Conservation (phyloP, 2,888 invertebrate genomes). For the Tetheella fluctuosa region DNA sequence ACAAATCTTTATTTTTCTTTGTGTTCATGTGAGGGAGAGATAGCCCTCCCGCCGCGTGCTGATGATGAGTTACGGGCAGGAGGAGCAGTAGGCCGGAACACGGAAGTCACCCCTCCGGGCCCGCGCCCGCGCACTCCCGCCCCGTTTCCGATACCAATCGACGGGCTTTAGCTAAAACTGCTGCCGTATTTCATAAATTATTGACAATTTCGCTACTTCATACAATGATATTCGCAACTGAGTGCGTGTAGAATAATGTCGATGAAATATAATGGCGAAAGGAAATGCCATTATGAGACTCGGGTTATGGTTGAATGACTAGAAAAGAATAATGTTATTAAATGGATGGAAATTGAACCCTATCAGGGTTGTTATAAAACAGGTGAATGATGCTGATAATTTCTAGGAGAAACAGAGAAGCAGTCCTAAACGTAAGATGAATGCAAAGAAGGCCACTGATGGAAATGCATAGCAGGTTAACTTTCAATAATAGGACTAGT, state of each 20-base stretch:
- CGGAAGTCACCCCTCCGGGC: slow-evolving; percentile 76
- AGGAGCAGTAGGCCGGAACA: slow-evolving; percentile 56
- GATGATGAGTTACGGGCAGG: slow-evolving; percentile 79
- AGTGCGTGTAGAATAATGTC: neutral
- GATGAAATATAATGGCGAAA: slow-evolving; percentile 1
- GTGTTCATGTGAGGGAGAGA: slow-evolving; percentile 61
- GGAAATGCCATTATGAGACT: slow-evolving; percentile 3
- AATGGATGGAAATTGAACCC: no score
- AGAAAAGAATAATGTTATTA: neutral
- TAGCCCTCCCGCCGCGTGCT: slow-evolving; percentile 67
- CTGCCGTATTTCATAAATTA: slow-evolving; percentile 71
- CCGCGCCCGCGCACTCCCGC: slow-evolving; percentile 57
- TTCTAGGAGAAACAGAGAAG: neutral
- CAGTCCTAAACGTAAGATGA: no score
- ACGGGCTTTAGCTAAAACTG: slow-evolving; percentile 60
- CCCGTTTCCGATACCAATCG: slow-evolving; percentile 80
- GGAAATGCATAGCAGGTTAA: no score
- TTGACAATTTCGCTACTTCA: slow-evolving; percentile 45
- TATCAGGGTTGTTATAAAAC: neutral
- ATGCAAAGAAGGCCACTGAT: no score
- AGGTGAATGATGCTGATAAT: neutral
- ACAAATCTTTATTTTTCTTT: slow-evolving; percentile 79
- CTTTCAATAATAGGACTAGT: no score
- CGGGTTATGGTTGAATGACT: neutral
- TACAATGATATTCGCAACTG: slow-evolving; percentile 12